Evolutionary conservation across 2,113 vertebrate species (phyloP), one percentile per base, ranked within the genome.

Genomic region (Syngnathus scovelli): DNA sequence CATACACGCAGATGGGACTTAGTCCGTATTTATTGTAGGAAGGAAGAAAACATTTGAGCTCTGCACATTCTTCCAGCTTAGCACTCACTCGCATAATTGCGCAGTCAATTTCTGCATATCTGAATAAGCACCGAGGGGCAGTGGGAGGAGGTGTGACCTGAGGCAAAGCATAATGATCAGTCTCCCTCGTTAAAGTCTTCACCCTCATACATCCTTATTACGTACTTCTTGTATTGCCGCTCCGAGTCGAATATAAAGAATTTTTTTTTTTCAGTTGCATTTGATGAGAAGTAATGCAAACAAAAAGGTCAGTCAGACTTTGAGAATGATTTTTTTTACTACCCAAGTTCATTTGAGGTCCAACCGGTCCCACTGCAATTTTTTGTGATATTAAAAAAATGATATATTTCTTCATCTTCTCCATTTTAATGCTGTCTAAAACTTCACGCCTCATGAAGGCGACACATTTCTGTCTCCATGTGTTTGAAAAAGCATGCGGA

Each of bases 11-110:
- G 36, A 27, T 3, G 15, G 21, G 16, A 66, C 19, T 65, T n/a
- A 12, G 37, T 49, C 54, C 44, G 63, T 72, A 41, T 78, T 81
- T 70, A 73, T 68, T 74, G 52, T 36, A 21, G 58, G 41, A 68
- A 27, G 60, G 41, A 66, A 78, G 46, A 72, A 43, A 27, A 68
- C 3, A 39, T 56, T 33, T 38, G 16, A 54, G 33, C 15, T 10
- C 63, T 51, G 4, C 33, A 13, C 16, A n/a, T 55, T 46, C 15
- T 54, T 61, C 52, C 38, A 46, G 6, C 16, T 4, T 4, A 52
- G 27, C 66, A 43, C 18, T 16, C 49, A 3, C 19, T 73, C 19
- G 39, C 44, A 65, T 51, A 46, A 61, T 49, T 38, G 18, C n/a
- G 19, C 43, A 21, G 6, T 44, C 23, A 72, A 37, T 13, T 61